These are phyloP conservation scores for Callocephalon fimbriatum DNA, from an alignment of 2,113 vertebrate genomes.

Conservation along the genomic window DNA sequence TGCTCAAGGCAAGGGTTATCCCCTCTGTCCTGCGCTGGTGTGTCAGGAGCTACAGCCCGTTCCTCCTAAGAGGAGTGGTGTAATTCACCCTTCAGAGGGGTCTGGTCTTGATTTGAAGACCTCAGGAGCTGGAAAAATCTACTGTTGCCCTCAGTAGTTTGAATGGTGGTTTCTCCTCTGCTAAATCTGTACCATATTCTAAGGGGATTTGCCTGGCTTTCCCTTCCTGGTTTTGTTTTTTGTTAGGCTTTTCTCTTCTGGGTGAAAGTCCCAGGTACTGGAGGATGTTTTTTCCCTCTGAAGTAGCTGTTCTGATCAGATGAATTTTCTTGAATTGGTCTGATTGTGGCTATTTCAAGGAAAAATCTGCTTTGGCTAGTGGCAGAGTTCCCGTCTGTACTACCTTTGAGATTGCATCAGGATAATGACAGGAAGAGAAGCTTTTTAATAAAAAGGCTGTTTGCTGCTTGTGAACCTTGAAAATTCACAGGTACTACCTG, in stretches of 20 bases:
- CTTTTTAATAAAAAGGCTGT: neutral
- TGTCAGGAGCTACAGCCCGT: neutral
- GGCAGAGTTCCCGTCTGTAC: neutral
- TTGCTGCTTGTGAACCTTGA: neutral
- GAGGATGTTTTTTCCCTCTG: neutral
- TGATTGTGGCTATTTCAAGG: neutral
- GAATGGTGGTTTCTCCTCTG: conserved; percentile 39
- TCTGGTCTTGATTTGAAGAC: conserved; percentile 57
- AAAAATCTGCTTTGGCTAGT: neutral
- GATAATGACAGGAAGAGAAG: neutral
- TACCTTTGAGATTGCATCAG: neutral
- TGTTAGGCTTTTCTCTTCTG: neutral
- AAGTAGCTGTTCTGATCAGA: neutral
- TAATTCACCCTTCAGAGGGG: neutral
- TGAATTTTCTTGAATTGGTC: neutral
- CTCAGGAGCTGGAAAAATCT: conserved; percentile 34
- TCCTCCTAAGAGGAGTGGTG: neutral
- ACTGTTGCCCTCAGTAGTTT: neutral
- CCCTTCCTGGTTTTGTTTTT: neutral
- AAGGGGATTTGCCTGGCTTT: neutral
- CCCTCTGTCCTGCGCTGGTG: neutral
- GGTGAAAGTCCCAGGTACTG: neutral
- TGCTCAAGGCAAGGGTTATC: neutral
- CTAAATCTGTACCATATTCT: conserved; percentile 26
- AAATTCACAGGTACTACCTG: neutral